Evolutionary conservation across 2,888 invertebrate genomes (phyloP).

Genomic region (Cantharis flavilabris): DNA sequence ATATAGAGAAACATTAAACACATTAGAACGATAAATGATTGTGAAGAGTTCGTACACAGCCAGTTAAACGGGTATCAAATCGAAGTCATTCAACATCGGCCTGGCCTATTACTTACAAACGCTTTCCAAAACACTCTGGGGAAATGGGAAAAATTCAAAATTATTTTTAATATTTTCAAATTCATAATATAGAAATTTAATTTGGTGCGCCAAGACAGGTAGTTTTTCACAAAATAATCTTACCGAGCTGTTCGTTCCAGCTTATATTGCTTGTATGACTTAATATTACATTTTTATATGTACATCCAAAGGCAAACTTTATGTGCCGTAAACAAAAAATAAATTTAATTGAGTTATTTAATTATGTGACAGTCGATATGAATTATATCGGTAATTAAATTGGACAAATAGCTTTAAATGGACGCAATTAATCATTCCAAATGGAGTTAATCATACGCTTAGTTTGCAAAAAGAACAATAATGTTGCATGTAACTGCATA

Average conservation of each 20-base stretch:
- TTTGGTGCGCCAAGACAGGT: background rate
- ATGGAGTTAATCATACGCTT: background rate
- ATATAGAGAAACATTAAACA: conserved; percentile 15
- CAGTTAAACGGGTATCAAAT: conserved; percentile 36
- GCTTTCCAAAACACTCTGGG: background rate
- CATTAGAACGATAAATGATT: conserved; percentile 38
- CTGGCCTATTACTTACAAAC: conserved; percentile 35
- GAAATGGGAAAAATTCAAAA: background rate
- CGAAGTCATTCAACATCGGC: conserved; percentile 31
- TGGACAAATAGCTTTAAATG: background rate
- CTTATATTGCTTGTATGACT: background rate
- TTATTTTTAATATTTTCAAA: background rate
- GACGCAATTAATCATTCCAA: background rate
- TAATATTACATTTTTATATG: background rate
- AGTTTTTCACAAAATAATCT: background rate
- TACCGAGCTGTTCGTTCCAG: background rate
- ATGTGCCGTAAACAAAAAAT: background rate
- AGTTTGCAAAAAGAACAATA: background rate
- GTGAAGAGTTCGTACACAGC: conserved; percentile 35
- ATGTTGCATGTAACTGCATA: conserved; percentile 5
- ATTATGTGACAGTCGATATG: background rate
- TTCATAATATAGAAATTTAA: background rate
- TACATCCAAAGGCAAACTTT: background rate
- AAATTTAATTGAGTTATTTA: background rate
- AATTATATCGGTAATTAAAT: background rate